phyloP scores from a whole-genome alignment of 2,113 vertebrate species.

The Garra rufa region DNA sequence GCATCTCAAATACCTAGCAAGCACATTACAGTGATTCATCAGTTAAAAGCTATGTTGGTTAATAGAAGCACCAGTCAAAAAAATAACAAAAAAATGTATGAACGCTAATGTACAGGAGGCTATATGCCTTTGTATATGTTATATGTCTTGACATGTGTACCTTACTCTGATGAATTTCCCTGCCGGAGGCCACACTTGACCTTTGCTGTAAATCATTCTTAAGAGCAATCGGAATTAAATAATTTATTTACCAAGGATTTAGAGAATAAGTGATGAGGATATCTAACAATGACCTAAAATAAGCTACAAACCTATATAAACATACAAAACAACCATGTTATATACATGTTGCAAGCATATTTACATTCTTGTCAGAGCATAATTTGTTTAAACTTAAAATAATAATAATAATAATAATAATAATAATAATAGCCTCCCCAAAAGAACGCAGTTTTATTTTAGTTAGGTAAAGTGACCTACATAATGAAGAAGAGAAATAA shows the following conservation, averaged over 20 bases:
- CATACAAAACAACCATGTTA: neutral
- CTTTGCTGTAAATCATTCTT: neutral
- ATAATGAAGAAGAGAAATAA: slow-evolving; percentile 13
- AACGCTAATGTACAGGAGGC: neutral
- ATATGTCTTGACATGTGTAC: neutral
- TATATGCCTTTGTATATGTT: neutral
- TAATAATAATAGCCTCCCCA: neutral
- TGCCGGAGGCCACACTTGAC: neutral
- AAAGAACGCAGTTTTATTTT: neutral
- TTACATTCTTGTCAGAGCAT: neutral
- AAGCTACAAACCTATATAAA: neutral
- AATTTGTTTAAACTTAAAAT: neutral
- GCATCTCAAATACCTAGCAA: neutral
- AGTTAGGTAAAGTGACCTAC: neutral
- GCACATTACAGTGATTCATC: neutral
- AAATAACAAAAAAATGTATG: neutral
- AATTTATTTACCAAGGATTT: neutral
- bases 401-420: too few species aligned
- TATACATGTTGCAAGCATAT: neutral
- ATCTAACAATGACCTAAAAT: neutral
- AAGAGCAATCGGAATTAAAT: neutral
- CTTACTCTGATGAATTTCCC: neutral
- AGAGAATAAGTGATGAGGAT: neutral
- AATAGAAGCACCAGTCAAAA: neutral
- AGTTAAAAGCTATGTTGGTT: neutral